phyloP scores from a whole-genome alignment of 2,888 invertebrate genomes.

The Orthonevra nobilis region DNA sequence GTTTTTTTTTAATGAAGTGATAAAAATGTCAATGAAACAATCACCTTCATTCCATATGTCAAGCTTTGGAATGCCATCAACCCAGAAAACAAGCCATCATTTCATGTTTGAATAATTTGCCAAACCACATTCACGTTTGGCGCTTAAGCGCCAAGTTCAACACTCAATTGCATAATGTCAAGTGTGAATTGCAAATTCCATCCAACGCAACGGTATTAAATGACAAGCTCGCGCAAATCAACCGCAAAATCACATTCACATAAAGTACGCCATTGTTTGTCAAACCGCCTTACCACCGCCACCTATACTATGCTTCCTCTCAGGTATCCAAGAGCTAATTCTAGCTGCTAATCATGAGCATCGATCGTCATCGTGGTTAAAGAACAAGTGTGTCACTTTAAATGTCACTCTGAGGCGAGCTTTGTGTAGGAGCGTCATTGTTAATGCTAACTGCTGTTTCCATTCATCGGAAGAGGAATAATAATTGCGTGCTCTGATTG shows the following conservation, averaged over 20 bases:
- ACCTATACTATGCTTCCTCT: conserved; percentile 23
- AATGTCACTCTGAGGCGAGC: conserved; percentile 44
- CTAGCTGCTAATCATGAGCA: conserved; percentile 50
- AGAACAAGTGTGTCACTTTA: conserved; percentile 54
- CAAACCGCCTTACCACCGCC: conserved; percentile 30
- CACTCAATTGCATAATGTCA: conserved; percentile 48
- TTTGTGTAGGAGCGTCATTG: not conserved
- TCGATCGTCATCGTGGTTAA: conserved; percentile 13
- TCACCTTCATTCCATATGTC: too few species aligned
- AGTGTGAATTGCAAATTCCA: conserved; percentile 38
- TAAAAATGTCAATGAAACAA: too few species aligned
- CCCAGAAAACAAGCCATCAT: too few species aligned
- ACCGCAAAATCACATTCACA: conserved; percentile 47
- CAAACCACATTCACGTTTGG: too few species aligned
- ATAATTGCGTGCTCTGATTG: conserved; percentile 55
- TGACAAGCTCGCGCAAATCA: conserved; percentile 1
- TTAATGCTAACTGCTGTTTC: not conserved
- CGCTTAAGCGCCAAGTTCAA: conserved; percentile 47
- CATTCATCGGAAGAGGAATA: conserved; percentile 40
- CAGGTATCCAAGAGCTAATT: conserved; percentile 44
- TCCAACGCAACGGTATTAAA: conserved; percentile 41
- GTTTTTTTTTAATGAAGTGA: too few species aligned
- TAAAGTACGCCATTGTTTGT: conserved; percentile 59
- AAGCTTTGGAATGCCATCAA: too few species aligned
- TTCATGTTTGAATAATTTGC: too few species aligned